Conservation (phyloP, 2,113 vertebrate species). For the Bubo scandiacus region DNA sequence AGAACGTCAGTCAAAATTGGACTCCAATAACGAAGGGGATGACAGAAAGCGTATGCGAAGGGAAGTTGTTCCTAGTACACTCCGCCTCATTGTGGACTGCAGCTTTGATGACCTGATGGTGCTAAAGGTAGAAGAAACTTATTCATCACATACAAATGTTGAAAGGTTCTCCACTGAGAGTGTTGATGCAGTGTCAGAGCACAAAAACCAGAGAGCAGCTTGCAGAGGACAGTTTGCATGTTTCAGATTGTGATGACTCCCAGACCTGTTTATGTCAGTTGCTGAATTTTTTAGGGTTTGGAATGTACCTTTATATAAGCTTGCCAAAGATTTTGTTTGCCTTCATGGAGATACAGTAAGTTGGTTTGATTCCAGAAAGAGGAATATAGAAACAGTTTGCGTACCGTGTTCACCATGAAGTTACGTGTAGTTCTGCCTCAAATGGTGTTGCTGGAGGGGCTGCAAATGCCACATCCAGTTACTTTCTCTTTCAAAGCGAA, state of each 20-base stretch:
- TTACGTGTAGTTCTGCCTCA: not conserved
- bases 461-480: not conserved
- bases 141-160: not conserved
- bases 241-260: not conserved
- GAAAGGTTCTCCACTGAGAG: not conserved
- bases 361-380: not conserved
- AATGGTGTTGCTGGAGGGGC: not conserved
- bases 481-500: not conserved
- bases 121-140: slow-evolving; percentile 79
- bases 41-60: slow-evolving; percentile 79
- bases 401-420: not conserved
- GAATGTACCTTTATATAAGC: not conserved
- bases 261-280: not conserved
- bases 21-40: slow-evolving; percentile 62
- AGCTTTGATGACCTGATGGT: slow-evolving; percentile 93
- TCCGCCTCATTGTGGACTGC: slow-evolving; percentile 92
- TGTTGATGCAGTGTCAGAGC: not conserved
- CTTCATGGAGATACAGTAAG: not conserved
- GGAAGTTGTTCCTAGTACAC: slow-evolving; percentile 76
- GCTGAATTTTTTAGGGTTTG: not conserved
- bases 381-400: not conserved
- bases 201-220: not conserved
- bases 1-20: slow-evolving; percentile 77
- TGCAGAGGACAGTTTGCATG: not conserved
- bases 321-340: not conserved